Base-by-base conservation (phyloP, 35 echinoderm and acorn worm species). In the Apostichopus japonicus region DNA sequence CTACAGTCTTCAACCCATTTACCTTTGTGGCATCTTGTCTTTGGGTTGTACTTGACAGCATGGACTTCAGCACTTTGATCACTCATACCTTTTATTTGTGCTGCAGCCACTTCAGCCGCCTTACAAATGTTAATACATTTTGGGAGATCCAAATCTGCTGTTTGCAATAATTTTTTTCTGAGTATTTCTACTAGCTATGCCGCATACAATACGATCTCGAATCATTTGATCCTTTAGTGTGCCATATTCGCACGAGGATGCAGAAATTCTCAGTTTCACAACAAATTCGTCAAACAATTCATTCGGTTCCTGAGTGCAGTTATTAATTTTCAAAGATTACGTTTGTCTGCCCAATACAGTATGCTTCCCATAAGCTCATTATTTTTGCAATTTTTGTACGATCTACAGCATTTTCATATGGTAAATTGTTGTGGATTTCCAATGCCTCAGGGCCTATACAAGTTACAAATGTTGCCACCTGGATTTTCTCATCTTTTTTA, bases 161-260 rank as follows among this genome's bases (percentile, higher is more conserved):
- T 93, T 88, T 96, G 90, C 54, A 94, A 77, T n/a, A 96, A 27
- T 16, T 92, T 91, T n/a, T 65, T 94, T 92, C 25, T 84, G 79
- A 4, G 83, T 19, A 56, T 14, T 56, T 53, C 91, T 73, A 58
- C 91, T 91, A n/a, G 33, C 77, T 58, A 94, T 76, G 1, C 93
- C 93, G 72, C 90, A 87, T 21, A 96, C 84, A 61, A 94, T 92
- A 90, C 93, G 17, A 56, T 94, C 93, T 24, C 90, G 17, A 8
- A 96, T 83, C 33, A 94, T 67, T 14, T 96, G 93, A 83, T 96
- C 90, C 3, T 81, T 88, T 16, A 96, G 25, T 75, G 6, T 24
- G 8, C 94, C 90, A 91, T 90, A 95, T 19, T 95, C 84, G 84
- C 94, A 98, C 56, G 81, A 94, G 4, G 83, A 53, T 21, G 96